phyloP scores from a whole-genome alignment of 2,113 vertebrate genomes.

The Pseudonaja textilis region DNA sequence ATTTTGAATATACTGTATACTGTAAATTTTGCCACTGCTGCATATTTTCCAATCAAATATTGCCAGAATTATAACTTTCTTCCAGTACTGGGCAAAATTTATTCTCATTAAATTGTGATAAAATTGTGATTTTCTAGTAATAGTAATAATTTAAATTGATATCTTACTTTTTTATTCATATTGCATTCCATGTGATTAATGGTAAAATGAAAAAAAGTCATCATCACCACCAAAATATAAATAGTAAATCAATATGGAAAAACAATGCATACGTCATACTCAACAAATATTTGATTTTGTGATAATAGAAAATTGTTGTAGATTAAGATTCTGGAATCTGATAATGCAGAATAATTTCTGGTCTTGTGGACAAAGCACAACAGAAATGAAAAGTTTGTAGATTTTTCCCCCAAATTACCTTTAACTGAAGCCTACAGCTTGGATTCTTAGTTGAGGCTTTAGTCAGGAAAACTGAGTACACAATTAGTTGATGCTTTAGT shows the following conservation, averaged over 20 bases:
- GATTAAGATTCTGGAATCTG: not conserved
- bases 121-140: not conserved
- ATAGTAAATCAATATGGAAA: not conserved
- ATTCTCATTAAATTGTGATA: not conserved
- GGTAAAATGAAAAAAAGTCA: not conserved
- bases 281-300: not conserved
- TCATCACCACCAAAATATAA: not conserved
- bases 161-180: not conserved
- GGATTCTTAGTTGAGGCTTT: not conserved
- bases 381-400: not conserved
- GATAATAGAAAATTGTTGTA: not conserved
- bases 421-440: not conserved
- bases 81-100: not conserved
- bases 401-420: not conserved
- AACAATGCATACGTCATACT: not conserved
- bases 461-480: not conserved
- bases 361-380: not conserved
- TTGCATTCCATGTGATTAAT: not conserved
- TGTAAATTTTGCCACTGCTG: not conserved
- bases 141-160: not conserved
- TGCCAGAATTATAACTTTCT: not conserved
- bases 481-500: not conserved
- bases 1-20: not conserved
- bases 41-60: not conserved
- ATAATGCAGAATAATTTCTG: not conserved